Conservation (phyloP, 2,113 vertebrate genomes). For the Colistium nudipinnis region DNA sequence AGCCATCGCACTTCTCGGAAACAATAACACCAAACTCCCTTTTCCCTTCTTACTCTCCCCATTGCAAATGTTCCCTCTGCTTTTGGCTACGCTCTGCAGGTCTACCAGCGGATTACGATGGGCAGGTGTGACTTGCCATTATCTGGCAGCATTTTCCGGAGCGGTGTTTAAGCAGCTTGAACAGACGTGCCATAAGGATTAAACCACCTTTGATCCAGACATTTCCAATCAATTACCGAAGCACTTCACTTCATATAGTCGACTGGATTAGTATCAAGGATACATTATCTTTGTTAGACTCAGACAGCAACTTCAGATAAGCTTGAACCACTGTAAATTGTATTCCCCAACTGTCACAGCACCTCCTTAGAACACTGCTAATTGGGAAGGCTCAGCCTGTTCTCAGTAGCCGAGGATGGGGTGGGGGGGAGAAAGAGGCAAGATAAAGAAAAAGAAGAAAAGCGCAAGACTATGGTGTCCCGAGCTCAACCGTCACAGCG, state of each 20-base stretch:
- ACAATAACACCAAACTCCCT: slow-evolving; percentile 27
- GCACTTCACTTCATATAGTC: slow-evolving; percentile 31
- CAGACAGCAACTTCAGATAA: slow-evolving; percentile 54
- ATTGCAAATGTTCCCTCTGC: slow-evolving; percentile 25
- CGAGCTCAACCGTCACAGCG: slow-evolving; percentile 64
- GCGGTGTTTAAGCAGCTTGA: slow-evolving; percentile 57
- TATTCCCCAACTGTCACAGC: slow-evolving; percentile 71
- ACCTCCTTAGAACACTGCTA: slow-evolving; percentile 74
- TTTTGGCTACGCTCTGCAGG: slow-evolving; percentile 50
- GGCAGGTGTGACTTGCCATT: slow-evolving; percentile 51
- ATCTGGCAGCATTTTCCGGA: slow-evolving; percentile 58
- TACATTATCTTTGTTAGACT: slow-evolving; percentile 43
- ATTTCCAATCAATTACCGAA: slow-evolving; percentile 53
- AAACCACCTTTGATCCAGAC: slow-evolving; percentile 56
- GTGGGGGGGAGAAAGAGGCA: slow-evolving; percentile 16
- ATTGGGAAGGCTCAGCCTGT: slow-evolving; percentile 71
- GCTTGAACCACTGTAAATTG: slow-evolving; percentile 70
- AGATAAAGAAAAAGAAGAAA: slow-evolving; percentile 50
- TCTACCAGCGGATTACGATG: slow-evolving; percentile 50
- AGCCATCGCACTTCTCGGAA: slow-evolving; percentile 27
- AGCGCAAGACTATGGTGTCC: slow-evolving; percentile 61
- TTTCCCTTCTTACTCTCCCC: slow-evolving; percentile 27
- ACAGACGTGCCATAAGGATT: slow-evolving; percentile 61
- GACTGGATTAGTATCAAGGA: slow-evolving; percentile 57
- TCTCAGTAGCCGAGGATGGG: slow-evolving; percentile 52